Percentiles rank a stretch among this genome's conserved stretches.
phyloP scores from a whole-genome alignment of 2,113 vertebrate genomes.

The Hippocampus comes region DNA sequence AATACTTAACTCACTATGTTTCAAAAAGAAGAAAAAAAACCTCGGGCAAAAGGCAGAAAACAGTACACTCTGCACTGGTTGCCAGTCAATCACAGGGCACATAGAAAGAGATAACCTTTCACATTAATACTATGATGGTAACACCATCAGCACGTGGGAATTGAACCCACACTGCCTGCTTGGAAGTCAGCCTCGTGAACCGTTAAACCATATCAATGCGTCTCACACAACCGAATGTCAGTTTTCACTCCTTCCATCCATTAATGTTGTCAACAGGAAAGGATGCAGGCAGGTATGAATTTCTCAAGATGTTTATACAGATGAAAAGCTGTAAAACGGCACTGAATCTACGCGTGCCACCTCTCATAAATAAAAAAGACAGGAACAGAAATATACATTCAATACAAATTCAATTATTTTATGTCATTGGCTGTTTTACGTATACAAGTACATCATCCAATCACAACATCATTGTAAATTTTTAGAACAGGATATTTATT shows the following conservation, averaged over 20 bases:
- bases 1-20: too few species aligned
- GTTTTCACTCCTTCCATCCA: not conserved
- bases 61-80: too few species aligned
- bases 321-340: not conserved
- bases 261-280: too few species aligned
- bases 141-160: too few species aligned
- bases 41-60: too few species aligned
- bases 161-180: not conserved
- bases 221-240: not conserved
- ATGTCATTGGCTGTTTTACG: not conserved
- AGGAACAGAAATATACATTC: not conserved
- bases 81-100: too few species aligned
- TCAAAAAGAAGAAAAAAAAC: too few species aligned
- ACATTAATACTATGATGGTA: too few species aligned
- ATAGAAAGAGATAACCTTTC: too few species aligned
- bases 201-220: not conserved
- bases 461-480: not conserved
- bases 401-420: not conserved
- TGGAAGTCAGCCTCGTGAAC: not conserved
- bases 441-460: not conserved
- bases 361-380: not conserved
- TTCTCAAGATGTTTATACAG: not conserved
- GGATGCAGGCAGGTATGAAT: not conserved
- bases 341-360: too few species aligned
- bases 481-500: not conserved